A percentile compares a stretch with the other conserved stretches of the same genome.
These are phyloP conservation scores for Gymnothorax reevesii DNA, from an alignment of 2,797 vertebrate species.

Conservation along the genomic window DNA sequence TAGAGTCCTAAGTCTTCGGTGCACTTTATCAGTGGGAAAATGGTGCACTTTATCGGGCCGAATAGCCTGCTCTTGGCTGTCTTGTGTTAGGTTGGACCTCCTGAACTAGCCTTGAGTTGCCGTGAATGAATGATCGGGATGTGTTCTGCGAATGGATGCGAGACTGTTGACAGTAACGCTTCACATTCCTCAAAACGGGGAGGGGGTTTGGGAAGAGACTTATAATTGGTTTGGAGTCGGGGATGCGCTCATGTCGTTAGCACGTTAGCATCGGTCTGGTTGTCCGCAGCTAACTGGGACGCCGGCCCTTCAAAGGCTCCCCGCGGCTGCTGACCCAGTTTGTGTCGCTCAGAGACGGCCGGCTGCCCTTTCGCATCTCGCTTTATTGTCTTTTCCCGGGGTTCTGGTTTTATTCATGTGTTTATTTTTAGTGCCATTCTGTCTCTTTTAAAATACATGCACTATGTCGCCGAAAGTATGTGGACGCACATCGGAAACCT, in stretches of 20 bases:
- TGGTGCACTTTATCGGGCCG: too few relatives aligned
- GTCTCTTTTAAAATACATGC: too few relatives aligned
- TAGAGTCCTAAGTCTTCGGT: too few relatives aligned
- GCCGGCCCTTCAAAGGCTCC: background rate
- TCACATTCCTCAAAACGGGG: background rate
- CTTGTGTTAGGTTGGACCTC: too few relatives aligned
- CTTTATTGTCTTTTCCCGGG: background rate
- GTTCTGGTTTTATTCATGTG: background rate
- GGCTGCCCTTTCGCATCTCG: background rate
- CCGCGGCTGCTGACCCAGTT: background rate
- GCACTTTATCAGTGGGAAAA: too few relatives aligned
- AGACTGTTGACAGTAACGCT: background rate
- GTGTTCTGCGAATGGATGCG: background rate
- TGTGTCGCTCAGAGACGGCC: background rate
- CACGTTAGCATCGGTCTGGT: background rate
- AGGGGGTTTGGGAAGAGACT: background rate
- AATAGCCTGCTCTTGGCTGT: too few relatives aligned
- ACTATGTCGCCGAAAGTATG: too few relatives aligned
- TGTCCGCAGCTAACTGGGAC: background rate
- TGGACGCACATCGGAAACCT: too few relatives aligned
- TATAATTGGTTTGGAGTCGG: background rate
- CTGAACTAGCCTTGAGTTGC: background rate
- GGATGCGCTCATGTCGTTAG: background rate
- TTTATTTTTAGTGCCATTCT: background rate
- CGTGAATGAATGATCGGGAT: background rate